phyloP scores from a whole-genome alignment of 2,888 invertebrate genomes.

The Itoplectis maculator region DNA sequence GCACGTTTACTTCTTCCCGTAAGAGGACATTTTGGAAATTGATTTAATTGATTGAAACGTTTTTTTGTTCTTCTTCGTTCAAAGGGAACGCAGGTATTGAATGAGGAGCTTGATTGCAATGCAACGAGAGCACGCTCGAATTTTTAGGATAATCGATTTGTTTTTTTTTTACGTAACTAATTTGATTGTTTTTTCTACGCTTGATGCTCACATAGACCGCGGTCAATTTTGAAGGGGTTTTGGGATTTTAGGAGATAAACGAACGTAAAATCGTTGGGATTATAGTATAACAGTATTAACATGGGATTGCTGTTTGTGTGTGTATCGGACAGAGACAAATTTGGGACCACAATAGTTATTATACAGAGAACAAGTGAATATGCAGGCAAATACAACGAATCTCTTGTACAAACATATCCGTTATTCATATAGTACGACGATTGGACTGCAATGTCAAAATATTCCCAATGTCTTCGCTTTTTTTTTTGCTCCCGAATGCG shows the following conservation, averaged over 20 bases:
- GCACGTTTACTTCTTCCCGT: constrained; percentile 65
- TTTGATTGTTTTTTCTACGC: constrained; percentile 20
- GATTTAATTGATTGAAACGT: constrained; percentile 1
- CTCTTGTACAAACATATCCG: constrained; percentile 69
- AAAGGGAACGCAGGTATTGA: constrained; percentile 14
- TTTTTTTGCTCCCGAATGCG: constrained; percentile 47
- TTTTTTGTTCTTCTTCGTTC: constrained; percentile 23
- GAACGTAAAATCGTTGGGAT: constrained; percentile 29
- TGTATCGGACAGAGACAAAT: constrained; percentile 57
- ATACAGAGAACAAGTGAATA: constrained; percentile 66
- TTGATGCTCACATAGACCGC: constrained; percentile 35
- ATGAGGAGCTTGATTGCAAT: constrained; percentile 37
- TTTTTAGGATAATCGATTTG: constrained; percentile 10
- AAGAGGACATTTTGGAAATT: constrained; percentile 50
- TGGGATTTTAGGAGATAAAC: constrained; percentile 22
- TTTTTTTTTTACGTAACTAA: background rate
- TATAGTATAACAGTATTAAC: constrained; percentile 35
- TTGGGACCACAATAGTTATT: constrained; percentile 59
- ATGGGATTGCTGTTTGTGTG: constrained; percentile 53
- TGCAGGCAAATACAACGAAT: constrained; percentile 76
- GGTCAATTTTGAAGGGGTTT: constrained; percentile 40
- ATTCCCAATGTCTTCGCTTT: constrained; percentile 18
- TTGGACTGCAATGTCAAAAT: constrained; percentile 24
- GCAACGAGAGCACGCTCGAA: background rate
- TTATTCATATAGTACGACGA: constrained; percentile 59